Conservation (phyloP, 2,888 invertebrate species). For the Entomobrya multifasciata region DNA sequence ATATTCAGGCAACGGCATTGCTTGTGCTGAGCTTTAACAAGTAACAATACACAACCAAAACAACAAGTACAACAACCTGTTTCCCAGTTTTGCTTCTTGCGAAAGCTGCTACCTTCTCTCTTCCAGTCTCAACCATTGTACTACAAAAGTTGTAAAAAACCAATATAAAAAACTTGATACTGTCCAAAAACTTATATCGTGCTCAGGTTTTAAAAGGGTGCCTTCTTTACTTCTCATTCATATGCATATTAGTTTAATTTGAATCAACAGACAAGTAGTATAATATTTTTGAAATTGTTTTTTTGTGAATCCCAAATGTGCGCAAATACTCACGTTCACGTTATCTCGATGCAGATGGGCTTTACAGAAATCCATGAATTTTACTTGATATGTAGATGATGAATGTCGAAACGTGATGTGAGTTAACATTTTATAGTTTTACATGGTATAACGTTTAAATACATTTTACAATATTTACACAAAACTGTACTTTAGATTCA, state of each 20-base stretch:
- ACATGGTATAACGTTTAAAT: neutral
- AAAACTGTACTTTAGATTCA: no score
- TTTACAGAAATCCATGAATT: constrained; percentile 15
- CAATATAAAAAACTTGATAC: neutral
- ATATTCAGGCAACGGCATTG: constrained; percentile 9
- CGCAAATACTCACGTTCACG: no score
- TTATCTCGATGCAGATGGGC: neutral
- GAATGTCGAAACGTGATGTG: neutral
- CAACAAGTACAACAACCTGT: constrained; percentile 53
- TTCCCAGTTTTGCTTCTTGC: constrained; percentile 44
- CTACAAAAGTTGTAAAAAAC: neutral
- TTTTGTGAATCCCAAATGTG: no score
- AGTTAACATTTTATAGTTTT: neutral
- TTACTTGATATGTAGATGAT: constrained; percentile 1
- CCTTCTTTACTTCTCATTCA: neutral
- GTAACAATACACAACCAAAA: neutral
- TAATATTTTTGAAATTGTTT: no score
- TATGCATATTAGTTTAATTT: neutral
- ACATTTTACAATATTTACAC: no score
- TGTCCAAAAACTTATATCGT: no score
- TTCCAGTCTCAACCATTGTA: neutral
- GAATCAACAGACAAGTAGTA: constrained; percentile 14
- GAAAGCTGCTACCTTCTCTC: constrained; percentile 24
- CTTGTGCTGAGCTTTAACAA: neutral
- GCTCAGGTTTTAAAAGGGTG: constrained; percentile 6